A percentile compares a stretch with the other conserved stretches of the same genome.
Evolutionary conservation across 2,113 vertebrate genomes (phyloP).

Genomic region (Xyliphius kryptos): DNA sequence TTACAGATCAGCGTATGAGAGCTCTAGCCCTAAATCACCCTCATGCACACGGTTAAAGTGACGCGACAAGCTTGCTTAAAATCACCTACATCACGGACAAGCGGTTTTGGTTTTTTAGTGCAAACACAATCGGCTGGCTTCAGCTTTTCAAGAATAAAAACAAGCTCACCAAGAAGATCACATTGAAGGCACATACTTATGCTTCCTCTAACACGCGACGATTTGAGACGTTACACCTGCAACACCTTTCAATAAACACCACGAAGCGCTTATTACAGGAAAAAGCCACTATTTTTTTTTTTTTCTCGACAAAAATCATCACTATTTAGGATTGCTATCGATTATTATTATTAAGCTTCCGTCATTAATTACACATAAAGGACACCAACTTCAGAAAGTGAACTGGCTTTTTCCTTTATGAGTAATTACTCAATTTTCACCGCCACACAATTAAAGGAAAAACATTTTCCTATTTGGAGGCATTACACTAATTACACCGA

Average conservation of each 20-base stretch:
- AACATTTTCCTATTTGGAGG: slow-evolving; percentile 18
- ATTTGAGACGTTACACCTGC: slow-evolving; percentile 64
- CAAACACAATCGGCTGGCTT: slow-evolving; percentile 79
- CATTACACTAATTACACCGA: background rate
- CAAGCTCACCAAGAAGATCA: slow-evolving; percentile 76
- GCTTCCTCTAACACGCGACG: slow-evolving; percentile 75
- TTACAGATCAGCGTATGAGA: slow-evolving; percentile 69
- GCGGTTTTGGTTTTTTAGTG: slow-evolving; percentile 74
- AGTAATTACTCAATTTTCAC: slow-evolving; percentile 42
- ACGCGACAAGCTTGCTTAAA: slow-evolving; percentile 73
- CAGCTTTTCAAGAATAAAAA: slow-evolving; percentile 70
- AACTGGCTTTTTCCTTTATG: slow-evolving; percentile 34
- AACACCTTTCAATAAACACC: slow-evolving; percentile 68
- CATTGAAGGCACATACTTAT: slow-evolving; percentile 76
- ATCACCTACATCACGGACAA: slow-evolving; percentile 72
- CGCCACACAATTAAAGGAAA: slow-evolving; percentile 16
- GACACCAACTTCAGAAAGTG: background rate
- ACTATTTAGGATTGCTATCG: slow-evolving; percentile 47
- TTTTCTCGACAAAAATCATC: slow-evolving; percentile 52
- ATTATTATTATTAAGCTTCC: slow-evolving; percentile 18
- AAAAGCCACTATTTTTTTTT: slow-evolving; percentile 67
- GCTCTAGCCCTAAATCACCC: slow-evolving; percentile 69
- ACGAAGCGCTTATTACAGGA: slow-evolving; percentile 64
- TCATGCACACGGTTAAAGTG: slow-evolving; percentile 78
- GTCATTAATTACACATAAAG: slow-evolving; percentile 42